Percentiles rank a stretch among this genome's conserved stretches.
Evolutionary conservation across 2,797 vertebrate genomes (phyloP).

Genomic region (Syngnathus acus): DNA sequence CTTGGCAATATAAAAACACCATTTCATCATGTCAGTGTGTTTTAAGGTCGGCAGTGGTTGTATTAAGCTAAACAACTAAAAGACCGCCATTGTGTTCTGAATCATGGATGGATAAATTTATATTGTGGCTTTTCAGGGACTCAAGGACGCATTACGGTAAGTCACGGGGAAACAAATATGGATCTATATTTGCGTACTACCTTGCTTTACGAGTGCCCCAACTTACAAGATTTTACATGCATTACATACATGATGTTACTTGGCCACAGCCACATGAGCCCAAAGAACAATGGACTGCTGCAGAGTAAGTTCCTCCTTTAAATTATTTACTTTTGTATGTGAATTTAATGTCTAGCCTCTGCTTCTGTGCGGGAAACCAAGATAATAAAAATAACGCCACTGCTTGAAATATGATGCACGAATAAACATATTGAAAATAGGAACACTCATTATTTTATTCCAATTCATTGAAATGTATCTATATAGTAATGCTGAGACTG

Average conservation of each 20-base stretch:
- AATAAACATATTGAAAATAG: neutral
- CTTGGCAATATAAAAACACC: neutral
- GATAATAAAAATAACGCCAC: conserved; percentile 27
- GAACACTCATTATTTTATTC: too few relatives aligned
- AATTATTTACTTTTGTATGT: conserved; percentile 37
- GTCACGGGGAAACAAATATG: too few relatives aligned
- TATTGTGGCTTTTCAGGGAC: too few relatives aligned
- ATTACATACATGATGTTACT: too few relatives aligned
- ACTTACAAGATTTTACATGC: too few relatives aligned
- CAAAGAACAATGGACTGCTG: conserved; percentile 26
- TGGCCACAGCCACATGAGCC: conserved; percentile 26
- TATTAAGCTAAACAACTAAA: neutral
- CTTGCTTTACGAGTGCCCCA: too few relatives aligned
- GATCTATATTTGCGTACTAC: too few relatives aligned
- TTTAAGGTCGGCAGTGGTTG: neutral
- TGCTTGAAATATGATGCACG: conserved; percentile 14
- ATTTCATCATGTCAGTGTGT: neutral
- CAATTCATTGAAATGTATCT: neutral
- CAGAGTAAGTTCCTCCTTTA: conserved; percentile 36
- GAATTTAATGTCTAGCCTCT: conserved; percentile 27
- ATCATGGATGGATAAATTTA: neutral
- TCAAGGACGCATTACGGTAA: too few relatives aligned
- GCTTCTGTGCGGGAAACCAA: conserved; percentile 18
- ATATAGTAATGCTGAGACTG: conserved; percentile 14
- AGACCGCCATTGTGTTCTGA: neutral